Base-by-base conservation (phyloP, 2,888 invertebrate genomes). In the Halictus ligatus region DNA sequence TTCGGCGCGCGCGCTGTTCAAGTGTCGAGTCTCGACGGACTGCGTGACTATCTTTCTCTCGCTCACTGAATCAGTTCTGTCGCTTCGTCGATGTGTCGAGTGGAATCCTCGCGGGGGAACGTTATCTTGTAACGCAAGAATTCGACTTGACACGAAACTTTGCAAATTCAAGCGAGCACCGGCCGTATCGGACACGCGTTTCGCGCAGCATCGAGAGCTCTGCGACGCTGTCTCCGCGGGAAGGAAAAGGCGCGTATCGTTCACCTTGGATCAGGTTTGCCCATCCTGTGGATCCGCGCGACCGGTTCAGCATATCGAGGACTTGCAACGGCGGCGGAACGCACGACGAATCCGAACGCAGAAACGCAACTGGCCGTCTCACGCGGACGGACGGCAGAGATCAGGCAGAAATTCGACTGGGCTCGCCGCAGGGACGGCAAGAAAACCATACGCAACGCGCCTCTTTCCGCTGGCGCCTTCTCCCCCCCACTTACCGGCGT, bases 331-430 rank as follows among this genome's bases (percentile, higher is more conserved):
- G 79, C 21, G 69, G 3, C 35, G 35, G 35, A 4, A 67, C 67
- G 67, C 40, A 25, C 88, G 75, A 18, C 75, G 83, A 80, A 83
- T 72, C 58, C 88, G 85, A 67, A 81, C 83, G 88, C 83, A 83
- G 83, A 77, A 71, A 78, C 88, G 74, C 88, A 83, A 88, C 88
- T 88, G 88, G 18, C 67, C 58, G 77, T 15, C 58, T 80, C 80
- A 69, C 71, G 54, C 40, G 75, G 67, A 69, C 84, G 77, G 60
- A 40, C 76, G 71, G 71, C 69, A n/a, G 69, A 79, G 78, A 84
- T 82, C 84, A 35, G 77, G 75, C 35, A 15, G 84, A 84, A 87
- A 87, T 88, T 87, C 82, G 80, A 86, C 80, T 72, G 86, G 50
- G 83, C 83, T 67, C 50, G 78, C 71, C 43, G 75, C 75, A 72